Conservation (phyloP, 1,140 invertebrate genomes). For the Drosophila mojavensis region DNA sequence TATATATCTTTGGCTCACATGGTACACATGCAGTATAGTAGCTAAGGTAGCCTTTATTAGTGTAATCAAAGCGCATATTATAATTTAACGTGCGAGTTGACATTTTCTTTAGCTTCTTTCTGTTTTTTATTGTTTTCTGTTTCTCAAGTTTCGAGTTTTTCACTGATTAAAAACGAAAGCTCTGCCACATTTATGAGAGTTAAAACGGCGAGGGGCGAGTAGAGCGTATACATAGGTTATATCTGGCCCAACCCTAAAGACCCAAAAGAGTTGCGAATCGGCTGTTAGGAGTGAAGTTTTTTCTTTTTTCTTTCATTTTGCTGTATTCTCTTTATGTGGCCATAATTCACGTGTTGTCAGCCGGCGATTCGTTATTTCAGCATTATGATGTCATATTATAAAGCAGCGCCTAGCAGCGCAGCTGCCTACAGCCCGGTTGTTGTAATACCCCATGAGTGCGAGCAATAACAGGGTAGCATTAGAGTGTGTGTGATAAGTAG, state of each 20-base stretch:
- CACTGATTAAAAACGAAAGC: slow-evolving; percentile 75
- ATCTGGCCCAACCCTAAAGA: slow-evolving; percentile 33
- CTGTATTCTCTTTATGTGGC: slow-evolving; percentile 29
- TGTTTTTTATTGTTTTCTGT: slow-evolving; percentile 11
- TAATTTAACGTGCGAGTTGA: slow-evolving; percentile 46
- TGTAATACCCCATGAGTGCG: too few species aligned
- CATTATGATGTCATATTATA: slow-evolving; percentile 69
- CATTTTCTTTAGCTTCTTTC: slow-evolving; percentile 7
- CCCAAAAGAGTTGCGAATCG: slow-evolving; percentile 25
- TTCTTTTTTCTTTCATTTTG: not conserved
- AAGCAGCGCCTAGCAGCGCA: slow-evolving; percentile 22
- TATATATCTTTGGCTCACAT: too few species aligned
- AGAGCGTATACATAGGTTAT: not conserved
- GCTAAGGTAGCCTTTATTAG: not conserved
- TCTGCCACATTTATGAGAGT: slow-evolving; percentile 26
- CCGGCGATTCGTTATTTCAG: slow-evolving; percentile 51
- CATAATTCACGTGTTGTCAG: slow-evolving; percentile 74
- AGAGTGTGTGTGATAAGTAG: too few species aligned
- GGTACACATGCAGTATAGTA: too few species aligned
- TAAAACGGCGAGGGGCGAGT: not conserved
- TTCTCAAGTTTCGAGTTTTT: slow-evolving; percentile 5
- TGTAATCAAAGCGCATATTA: slow-evolving; percentile 27
- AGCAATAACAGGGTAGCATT: too few species aligned
- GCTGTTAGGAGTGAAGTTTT: slow-evolving; percentile 21
- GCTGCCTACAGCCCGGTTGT: slow-evolving; percentile 3